Percentiles rank a stretch among this genome's conserved stretches.
Conservation (phyloP, 2,113 vertebrate species). For the Triplophysa siluroides region DNA sequence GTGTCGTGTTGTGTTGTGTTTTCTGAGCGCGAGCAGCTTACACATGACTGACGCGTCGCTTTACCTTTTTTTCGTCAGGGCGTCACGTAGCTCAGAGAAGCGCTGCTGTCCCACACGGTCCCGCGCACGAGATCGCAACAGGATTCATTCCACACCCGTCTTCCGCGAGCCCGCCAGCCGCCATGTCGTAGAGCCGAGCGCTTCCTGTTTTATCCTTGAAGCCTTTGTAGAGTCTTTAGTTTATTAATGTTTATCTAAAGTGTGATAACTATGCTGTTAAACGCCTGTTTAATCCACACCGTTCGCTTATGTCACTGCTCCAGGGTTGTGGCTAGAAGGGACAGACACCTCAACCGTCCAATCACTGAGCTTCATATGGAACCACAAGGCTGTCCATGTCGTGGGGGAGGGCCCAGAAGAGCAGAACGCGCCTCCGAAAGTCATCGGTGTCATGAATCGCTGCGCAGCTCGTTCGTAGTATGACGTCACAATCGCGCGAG, state of each 20-base stretch:
- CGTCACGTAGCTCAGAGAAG: background rate
- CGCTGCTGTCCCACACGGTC: constrained; percentile 60
- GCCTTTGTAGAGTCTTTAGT: background rate
- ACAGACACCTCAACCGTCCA: background rate
- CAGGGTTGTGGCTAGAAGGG: no score
- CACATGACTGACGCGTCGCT: background rate
- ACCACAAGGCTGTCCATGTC: background rate
- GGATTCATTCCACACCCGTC: constrained; percentile 46
- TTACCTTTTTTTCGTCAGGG: background rate
- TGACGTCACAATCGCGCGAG: no score
- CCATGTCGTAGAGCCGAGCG: no score
- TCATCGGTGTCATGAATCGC: no score
- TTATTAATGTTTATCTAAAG: background rate
- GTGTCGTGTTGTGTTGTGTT: no score
- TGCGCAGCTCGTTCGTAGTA: no score
- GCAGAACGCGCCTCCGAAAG: no score
- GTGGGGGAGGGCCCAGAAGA: background rate
- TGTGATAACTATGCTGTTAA: background rate
- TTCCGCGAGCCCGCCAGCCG: constrained; percentile 37
- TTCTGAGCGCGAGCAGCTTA: no score
- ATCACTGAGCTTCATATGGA: background rate
- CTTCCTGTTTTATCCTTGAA: background rate
- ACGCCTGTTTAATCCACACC: no score
- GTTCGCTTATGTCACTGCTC: no score
- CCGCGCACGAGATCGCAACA: constrained; percentile 66